Evolutionary conservation across 2,888 invertebrate genomes (phyloP).

Genomic region (Tetragonula carbonaria): DNA sequence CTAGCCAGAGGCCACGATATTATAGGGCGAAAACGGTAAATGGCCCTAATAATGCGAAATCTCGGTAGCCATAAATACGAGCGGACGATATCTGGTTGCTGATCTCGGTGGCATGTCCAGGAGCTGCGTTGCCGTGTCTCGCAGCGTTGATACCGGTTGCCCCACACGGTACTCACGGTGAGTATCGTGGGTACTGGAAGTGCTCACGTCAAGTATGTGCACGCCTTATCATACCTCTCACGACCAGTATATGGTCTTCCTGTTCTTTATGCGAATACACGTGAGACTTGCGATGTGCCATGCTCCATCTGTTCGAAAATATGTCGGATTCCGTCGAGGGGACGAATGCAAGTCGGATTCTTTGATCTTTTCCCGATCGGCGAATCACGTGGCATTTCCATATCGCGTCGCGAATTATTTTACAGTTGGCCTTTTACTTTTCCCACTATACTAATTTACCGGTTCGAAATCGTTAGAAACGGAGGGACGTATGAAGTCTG

Average conservation of each 20-base stretch:
- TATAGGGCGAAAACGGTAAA: constrained; percentile 82
- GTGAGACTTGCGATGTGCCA: constrained; percentile 44
- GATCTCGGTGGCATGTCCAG: constrained; percentile 82
- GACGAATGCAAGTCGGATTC: constrained; percentile 5
- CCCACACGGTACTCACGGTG: constrained; percentile 68
- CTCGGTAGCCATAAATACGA: constrained; percentile 83
- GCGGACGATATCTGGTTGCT: constrained; percentile 78
- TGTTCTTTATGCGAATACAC: constrained; percentile 76
- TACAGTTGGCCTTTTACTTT: neutral
- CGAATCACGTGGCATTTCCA: neutral
- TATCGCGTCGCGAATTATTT: neutral
- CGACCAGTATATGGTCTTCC: constrained; percentile 78
- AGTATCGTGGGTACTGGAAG: constrained; percentile 71
- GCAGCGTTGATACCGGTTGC: constrained; percentile 78
- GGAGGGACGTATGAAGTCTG: neutral
- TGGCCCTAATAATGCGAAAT: constrained; percentile 84
- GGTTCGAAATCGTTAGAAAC: neutral
- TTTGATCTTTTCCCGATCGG: constrained; percentile 19
- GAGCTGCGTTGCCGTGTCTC: constrained; percentile 80
- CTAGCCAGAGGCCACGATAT: constrained; percentile 71
- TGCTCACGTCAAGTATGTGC: constrained; percentile 79
- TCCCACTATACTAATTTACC: neutral
- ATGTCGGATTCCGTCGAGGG: constrained; percentile 13
- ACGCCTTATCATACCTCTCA: constrained; percentile 75
- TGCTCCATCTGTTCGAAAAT: constrained; percentile 54